Conservation (phyloP, 2,888 invertebrate species). For the Piscicola geometra region DNA sequence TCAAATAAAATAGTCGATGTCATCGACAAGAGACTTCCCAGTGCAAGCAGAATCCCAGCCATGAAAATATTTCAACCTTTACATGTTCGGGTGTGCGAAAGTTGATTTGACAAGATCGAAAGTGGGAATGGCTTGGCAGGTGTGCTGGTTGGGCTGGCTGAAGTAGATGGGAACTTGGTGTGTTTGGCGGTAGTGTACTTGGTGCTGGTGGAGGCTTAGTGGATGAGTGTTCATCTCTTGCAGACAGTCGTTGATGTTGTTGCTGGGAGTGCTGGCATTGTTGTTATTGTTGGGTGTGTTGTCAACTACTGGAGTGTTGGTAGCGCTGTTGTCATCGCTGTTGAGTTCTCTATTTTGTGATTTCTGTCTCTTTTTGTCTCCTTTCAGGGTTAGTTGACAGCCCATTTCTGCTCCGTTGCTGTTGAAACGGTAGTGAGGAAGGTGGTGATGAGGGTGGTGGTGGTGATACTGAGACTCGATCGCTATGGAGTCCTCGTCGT, state of each 20-base stretch:
- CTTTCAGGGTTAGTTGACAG: slow-evolving; percentile 12
- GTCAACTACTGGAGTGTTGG: background rate
- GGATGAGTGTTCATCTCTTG: background rate
- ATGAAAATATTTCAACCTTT: too few relatives aligned
- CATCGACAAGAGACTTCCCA: too few relatives aligned
- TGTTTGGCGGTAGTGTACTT: background rate
- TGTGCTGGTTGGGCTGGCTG: background rate
- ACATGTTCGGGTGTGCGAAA: background rate
- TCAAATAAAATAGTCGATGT: too few relatives aligned
- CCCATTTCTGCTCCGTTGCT: background rate
- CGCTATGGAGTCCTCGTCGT: background rate
- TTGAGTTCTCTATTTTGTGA: background rate
- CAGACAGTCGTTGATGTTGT: slow-evolving; percentile 5
- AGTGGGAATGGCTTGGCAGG: slow-evolving; percentile 5
- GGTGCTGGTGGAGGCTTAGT: background rate
- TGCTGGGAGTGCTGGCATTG: too few relatives aligned
- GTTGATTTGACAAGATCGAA: slow-evolving; percentile 13
- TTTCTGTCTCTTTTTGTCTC: background rate
- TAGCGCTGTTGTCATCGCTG: background rate
- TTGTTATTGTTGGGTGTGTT: background rate
- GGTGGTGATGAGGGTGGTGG: slow-evolving; percentile 11
- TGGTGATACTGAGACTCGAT: slow-evolving; percentile 6
- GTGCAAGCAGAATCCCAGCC: too few relatives aligned
- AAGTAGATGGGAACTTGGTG: background rate
- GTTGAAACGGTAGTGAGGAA: background rate